Evolutionary conservation across 2,797 vertebrate genomes (phyloP), one percentile per base, ranked within the genome.

Genomic region (Myotis daubentonii): DNA sequence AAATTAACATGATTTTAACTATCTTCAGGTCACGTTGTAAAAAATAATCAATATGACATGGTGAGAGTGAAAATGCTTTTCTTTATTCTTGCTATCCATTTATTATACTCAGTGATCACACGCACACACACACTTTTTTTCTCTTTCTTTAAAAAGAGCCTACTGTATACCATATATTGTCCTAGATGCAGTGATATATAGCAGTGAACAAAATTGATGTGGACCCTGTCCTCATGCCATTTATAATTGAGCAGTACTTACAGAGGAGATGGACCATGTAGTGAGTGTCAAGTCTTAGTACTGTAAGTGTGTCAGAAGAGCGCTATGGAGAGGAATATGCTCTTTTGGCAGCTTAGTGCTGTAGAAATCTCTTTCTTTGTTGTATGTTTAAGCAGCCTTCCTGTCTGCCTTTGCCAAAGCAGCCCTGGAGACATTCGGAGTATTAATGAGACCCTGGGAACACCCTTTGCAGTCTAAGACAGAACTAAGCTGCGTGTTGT

Each of bases 1-100:
- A 70, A 49, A 76, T 89, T 89, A 87, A 81, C 51, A 38, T 94
- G 55, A 84, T 78, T 79, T 91, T 36, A 86, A 72, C 33, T 93
- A 17, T 90, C 70, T 97, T 92, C n/a, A 83, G 70, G 25, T 89
- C 17, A 28, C 33, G 62, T 62, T 91, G 66, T 96, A 44, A 44
- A 91, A 89, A 86, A 88, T 4, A 80, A 62, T 93, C 10, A 36
- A 1, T 93, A 55, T n/a, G 41, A 81, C 30, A 62, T 72, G n/a
- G 16, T 65, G 28, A 71, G 89, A 75, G 8, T 76, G 41, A 86
- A 95, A 79, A 74, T 60, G 5, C 7, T 65, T 84, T 71, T 92
- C 38, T 94, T 86, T 68, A 41, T 84, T 81, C 15, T 72, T 83
- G 28, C 60, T n/a, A 28, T 38, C 30, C 4, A 30, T 96, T 89